phyloP scores from a whole-genome alignment of 1,140 invertebrate species.

The Drosophila arizonae region DNA sequence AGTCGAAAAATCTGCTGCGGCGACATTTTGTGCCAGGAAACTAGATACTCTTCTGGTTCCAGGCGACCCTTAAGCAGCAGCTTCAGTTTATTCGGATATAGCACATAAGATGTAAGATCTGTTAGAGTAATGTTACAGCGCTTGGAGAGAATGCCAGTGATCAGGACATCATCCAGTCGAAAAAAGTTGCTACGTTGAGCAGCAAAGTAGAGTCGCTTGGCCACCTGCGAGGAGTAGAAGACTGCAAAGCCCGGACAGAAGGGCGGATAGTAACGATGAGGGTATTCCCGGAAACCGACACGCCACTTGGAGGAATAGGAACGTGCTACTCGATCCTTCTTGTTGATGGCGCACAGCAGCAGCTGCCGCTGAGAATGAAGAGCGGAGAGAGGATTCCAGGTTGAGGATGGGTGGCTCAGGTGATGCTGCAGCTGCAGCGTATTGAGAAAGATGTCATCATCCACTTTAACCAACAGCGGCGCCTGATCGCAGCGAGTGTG shows the following conservation, averaged over 20 bases:
- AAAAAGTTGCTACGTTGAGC: conserved; percentile 87
- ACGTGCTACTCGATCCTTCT: conserved; percentile 84
- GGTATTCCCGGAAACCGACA: conserved; percentile 87
- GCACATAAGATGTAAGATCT: conserved; percentile 83
- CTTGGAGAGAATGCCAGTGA: conserved; percentile 89
- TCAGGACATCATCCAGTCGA: conserved; percentile 92
- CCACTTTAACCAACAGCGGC: conserved; percentile 89
- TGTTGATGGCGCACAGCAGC: conserved; percentile 85
- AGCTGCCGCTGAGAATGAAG: conserved; percentile 82
- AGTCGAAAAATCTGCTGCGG: conserved; percentile 83
- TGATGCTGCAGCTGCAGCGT: conserved; percentile 86
- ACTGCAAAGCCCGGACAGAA: conserved; percentile 90
- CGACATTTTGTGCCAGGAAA: conserved; percentile 84
- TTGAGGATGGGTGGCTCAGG: conserved; percentile 71
- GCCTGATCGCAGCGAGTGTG: conserved; percentile 87
- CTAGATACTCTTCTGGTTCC: conserved; percentile 82
- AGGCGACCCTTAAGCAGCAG: conserved; percentile 43
- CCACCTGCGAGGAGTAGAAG: conserved; percentile 88
- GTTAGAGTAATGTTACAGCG: conserved; percentile 85
- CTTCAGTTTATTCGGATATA: conserved; percentile 69
- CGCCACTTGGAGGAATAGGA: conserved; percentile 90
- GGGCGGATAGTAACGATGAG: conserved; percentile 85
- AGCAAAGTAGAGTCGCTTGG: conserved; percentile 85
- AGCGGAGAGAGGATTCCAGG: neutral
- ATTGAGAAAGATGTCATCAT: conserved; percentile 91